These are phyloP conservation scores for Pseudochirops cupreus DNA, from an alignment of 2,797 vertebrate species.

Conservation along the genomic window DNA sequence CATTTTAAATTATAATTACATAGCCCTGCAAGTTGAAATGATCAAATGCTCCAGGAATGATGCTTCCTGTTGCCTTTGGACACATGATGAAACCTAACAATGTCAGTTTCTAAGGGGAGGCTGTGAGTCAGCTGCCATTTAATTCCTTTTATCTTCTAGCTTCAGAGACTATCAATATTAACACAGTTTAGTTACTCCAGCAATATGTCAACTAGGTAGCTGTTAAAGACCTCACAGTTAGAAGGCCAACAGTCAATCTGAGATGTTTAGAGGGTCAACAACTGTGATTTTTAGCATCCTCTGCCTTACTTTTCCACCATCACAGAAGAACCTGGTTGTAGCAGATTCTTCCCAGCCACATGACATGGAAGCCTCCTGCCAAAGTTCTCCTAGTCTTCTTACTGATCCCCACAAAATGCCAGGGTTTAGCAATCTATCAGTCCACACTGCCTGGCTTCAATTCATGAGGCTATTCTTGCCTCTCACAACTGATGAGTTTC, in stretches of 20 bases:
- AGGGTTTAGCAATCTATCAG: neutral
- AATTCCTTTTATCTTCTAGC: neutral
- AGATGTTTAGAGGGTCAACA: neutral
- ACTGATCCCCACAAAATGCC: neutral
- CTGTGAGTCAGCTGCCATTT: neutral
- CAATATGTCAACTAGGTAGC: neutral
- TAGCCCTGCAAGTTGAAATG: neutral
- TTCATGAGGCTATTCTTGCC: neutral
- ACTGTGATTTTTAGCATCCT: neutral
- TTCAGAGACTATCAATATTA: neutral
- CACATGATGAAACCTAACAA: neutral
- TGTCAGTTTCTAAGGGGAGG: neutral
- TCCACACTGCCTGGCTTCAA: neutral
- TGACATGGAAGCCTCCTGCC: slow-evolving; percentile 28
- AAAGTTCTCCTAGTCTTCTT: slow-evolving; percentile 50
- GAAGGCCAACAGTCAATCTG: neutral
- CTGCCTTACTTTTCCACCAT: neutral
- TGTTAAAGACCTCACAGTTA: neutral
- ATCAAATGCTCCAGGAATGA: neutral
- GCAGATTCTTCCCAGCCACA: neutral
- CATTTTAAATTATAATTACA: neutral
- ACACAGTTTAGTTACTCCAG: neutral
- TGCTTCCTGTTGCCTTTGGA: neutral
- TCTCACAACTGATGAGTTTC: slow-evolving; percentile 25
- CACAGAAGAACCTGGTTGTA: neutral